A percentile compares a stretch with the other conserved stretches of the same genome.
phyloP scores from a whole-genome alignment of 2,888 invertebrate genomes.

The Hirtodrosophila cameraria region DNA sequence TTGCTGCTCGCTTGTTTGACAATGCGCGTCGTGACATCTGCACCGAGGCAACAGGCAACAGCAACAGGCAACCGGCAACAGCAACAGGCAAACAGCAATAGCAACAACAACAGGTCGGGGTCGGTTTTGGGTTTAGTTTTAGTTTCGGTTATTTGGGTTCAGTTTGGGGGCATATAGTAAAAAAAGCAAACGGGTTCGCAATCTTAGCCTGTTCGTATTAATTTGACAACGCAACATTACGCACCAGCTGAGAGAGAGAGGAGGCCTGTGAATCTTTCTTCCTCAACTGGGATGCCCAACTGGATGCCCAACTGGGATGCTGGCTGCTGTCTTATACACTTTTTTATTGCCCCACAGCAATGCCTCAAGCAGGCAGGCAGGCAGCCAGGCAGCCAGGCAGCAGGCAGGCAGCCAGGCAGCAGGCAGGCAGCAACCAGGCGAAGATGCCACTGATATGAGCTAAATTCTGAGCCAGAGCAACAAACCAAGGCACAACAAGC shows the following conservation, averaged over 20 bases:
- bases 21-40: conserved; percentile 83
- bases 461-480: conserved; percentile 3
- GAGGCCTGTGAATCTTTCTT: not conserved
- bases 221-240: conserved; percentile 61
- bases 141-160: not conserved
- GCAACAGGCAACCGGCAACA: conserved; percentile 40
- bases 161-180: conserved; percentile 7
- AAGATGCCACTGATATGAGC: conserved; percentile 67
- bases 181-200: conserved; percentile 29
- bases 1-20: conserved; percentile 69
- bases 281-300: too few species aligned
- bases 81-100: conserved; percentile 39
- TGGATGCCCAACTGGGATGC: conserved; percentile 1
- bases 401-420: not conserved
- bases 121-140: conserved; percentile 11
- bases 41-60: too few species aligned
- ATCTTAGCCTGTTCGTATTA: conserved; percentile 49
- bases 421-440: not conserved
- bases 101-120: conserved; percentile 5
- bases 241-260: conserved; percentile 41
- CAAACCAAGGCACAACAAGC: conserved; percentile 15
- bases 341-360: conserved; percentile 47
- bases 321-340: conserved; percentile 8
- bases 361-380: conserved; percentile 3
- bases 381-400: not conserved